These are phyloP conservation scores for Tonatia bakeri DNA, from an alignment of 2,113 vertebrate genomes.

Conservation along the genomic window DNA sequence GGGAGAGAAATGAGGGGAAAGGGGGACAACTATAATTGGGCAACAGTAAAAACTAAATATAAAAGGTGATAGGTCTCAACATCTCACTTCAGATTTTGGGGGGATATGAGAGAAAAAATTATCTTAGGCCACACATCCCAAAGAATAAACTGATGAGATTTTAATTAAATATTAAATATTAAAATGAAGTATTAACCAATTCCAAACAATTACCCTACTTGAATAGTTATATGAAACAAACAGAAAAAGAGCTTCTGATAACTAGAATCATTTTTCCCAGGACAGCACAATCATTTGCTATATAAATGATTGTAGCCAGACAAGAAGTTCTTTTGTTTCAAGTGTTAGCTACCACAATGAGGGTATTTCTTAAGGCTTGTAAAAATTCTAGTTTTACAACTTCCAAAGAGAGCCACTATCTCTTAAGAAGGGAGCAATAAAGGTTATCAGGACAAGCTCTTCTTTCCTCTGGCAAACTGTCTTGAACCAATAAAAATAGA, in stretches of 20 bases:
- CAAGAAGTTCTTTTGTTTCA: not conserved
- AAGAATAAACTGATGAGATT: constrained; percentile 16
- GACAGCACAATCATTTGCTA: not conserved
- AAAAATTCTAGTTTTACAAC: constrained; percentile 26
- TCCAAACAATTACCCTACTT: not conserved
- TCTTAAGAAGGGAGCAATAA: not conserved
- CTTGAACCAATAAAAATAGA: not conserved
- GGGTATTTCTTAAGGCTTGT: not conserved
- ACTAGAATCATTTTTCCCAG: not conserved
- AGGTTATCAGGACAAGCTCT: not conserved
- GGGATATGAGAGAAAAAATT: not conserved
- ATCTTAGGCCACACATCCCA: not conserved
- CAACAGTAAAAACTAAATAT: not conserved
- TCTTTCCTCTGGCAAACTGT: not conserved
- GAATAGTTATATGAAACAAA: not conserved
- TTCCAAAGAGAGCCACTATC: not conserved
- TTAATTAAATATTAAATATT: constrained; percentile 28
- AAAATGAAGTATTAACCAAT: not conserved
- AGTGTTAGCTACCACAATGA: not conserved
- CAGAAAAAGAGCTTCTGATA: not conserved
- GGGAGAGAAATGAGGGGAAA: too few relatives aligned
- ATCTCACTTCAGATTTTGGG: not conserved
- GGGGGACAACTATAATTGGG: too few relatives aligned
- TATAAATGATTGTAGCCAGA: not conserved
- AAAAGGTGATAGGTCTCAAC: not conserved